phyloP scores from a whole-genome alignment of 2,888 invertebrate genomes.

The Diarsia brunnea region DNA sequence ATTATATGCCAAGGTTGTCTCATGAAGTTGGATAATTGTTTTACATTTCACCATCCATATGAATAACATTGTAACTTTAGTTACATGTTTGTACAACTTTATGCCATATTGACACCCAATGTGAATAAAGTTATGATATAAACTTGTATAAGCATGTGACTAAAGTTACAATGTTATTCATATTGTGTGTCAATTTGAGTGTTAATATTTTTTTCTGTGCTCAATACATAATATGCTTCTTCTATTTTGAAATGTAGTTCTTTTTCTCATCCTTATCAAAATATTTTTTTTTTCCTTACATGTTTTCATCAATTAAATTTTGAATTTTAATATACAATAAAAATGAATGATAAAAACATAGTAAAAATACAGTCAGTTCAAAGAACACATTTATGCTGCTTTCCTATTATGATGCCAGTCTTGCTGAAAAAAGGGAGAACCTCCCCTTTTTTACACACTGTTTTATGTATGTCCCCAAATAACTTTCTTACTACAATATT shows the following conservation, averaged over 20 bases:
- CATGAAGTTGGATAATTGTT: background rate
- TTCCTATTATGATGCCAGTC: background rate
- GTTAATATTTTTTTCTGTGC: background rate
- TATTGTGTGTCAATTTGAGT: background rate
- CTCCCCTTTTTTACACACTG: background rate
- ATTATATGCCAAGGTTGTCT: background rate
- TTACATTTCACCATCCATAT: background rate
- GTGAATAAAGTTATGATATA: too few relatives aligned
- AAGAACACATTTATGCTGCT: background rate
- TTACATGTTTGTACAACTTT: too few relatives aligned
- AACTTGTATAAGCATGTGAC: too few relatives aligned
- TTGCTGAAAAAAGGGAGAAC: too few relatives aligned
- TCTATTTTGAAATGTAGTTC: background rate
- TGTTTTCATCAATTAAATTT: background rate
- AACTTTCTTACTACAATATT: background rate
- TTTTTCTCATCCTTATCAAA: background rate
- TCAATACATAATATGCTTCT: background rate
- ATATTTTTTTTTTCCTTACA: background rate
- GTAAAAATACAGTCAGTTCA: background rate
- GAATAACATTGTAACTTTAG: too few relatives aligned
- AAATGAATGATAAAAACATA: slow-evolving; percentile 4
- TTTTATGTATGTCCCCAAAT: background rate
- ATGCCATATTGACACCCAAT: too few relatives aligned
- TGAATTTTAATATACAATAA: background rate
- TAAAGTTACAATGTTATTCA: too few relatives aligned